Percentiles rank a stretch among this genome's conserved stretches.
Conservation (phyloP, 1,140 invertebrate genomes). For the Nymphalis io region DNA sequence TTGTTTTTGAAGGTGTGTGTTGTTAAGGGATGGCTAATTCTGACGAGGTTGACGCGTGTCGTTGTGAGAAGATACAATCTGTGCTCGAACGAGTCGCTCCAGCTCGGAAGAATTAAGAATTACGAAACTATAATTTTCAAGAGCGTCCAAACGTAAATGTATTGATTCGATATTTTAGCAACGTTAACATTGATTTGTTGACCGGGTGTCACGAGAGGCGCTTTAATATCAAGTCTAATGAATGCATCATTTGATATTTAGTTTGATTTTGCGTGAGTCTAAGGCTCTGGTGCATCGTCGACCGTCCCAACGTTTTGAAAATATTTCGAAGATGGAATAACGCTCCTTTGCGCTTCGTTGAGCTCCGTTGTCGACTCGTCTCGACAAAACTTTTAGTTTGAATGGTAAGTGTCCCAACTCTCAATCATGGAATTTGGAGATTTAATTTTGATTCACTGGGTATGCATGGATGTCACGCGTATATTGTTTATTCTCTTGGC, state of each 20-base stretch:
- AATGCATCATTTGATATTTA: not conserved
- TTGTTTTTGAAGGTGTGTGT: slow-evolving; percentile 2
- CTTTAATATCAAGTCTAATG: not conserved
- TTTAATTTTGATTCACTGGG: slow-evolving; percentile 20
- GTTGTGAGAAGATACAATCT: not conserved
- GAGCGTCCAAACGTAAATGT: no score
- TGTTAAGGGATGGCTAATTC: not conserved
- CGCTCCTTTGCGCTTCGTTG: no score
- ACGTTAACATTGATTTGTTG: slow-evolving; percentile 1
- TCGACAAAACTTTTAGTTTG: slow-evolving; percentile 17
- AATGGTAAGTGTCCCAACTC: slow-evolving; percentile 33
- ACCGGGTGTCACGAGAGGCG: not conserved
- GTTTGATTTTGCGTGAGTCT: slow-evolving; percentile 2
- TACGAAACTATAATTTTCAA: not conserved
- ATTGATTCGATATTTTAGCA: not conserved
- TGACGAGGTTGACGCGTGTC: not conserved
- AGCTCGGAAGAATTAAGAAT: not conserved
- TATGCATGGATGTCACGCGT: slow-evolving; percentile 33
- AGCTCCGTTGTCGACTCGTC: slow-evolving; percentile 13
- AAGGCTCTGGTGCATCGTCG: slow-evolving; percentile 11
- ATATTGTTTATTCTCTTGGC: slow-evolving; percentile 22
- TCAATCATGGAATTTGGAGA: slow-evolving; percentile 29
- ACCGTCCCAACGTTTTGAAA: slow-evolving; percentile 18
- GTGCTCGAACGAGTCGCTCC: not conserved
- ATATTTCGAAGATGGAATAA: slow-evolving; percentile 26